These are phyloP conservation scores for Xestia rhomboidea DNA, from an alignment of 2,888 invertebrate species.

Conservation along the genomic window DNA sequence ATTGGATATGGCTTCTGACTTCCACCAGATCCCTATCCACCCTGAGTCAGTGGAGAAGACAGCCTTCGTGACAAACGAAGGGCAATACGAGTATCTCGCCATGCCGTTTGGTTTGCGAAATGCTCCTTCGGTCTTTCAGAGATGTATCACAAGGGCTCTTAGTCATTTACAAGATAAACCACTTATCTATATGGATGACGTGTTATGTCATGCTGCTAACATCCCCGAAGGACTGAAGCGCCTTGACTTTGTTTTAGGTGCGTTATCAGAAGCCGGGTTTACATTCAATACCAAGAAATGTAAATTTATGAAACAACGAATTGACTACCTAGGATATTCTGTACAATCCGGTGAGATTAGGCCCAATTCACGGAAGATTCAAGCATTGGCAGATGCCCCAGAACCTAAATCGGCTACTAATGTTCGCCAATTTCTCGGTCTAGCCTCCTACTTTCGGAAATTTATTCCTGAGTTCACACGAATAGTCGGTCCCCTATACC, in stretches of 20 bases:
- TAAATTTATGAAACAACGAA: constrained; percentile 1
- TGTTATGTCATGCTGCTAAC: neutral
- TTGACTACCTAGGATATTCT: constrained; percentile 56
- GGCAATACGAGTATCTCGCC: constrained; percentile 61
- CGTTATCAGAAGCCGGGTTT: constrained; percentile 46
- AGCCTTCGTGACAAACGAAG: constrained; percentile 63
- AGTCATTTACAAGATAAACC: neutral
- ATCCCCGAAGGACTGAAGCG: constrained; percentile 10
- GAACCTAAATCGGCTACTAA: constrained; percentile 51
- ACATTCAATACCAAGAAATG: constrained; percentile 57
- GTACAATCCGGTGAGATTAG: constrained; percentile 47
- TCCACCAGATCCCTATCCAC: constrained; percentile 61
- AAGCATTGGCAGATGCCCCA: constrained; percentile 40
- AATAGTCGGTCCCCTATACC: constrained; percentile 41
- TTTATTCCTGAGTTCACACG: constrained; percentile 36
- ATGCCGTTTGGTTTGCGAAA: constrained; percentile 70
- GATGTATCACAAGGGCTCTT: constrained; percentile 25
- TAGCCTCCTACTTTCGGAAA: constrained; percentile 58
- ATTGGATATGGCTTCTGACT: neutral
- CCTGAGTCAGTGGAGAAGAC: constrained; percentile 66
- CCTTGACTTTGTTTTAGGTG: constrained; percentile 27
- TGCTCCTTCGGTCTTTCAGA: constrained; percentile 56
- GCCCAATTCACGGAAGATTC: constrained; percentile 56
- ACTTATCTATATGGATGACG: constrained; percentile 5
- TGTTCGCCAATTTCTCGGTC: constrained; percentile 61